Percentiles rank a stretch among this genome's conserved stretches.
Evolutionary conservation across 2,888 invertebrate species (phyloP).

Genomic region (Acrobasis suavella): DNA sequence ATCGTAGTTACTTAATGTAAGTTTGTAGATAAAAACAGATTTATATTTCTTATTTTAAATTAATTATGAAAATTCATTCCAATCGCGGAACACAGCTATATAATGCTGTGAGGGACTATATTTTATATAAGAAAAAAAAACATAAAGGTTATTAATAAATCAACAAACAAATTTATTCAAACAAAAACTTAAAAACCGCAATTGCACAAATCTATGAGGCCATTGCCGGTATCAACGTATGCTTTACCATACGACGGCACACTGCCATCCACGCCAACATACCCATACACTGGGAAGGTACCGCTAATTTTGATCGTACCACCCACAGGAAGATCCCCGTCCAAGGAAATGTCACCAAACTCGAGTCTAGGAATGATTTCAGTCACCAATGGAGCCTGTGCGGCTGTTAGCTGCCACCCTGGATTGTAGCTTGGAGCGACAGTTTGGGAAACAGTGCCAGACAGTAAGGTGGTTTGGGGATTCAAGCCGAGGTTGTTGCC

Average conservation of each 20-base stretch:
- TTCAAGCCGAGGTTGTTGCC: conserved; percentile 13
- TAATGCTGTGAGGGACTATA: too few species aligned
- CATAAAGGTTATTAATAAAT: conserved; percentile 21
- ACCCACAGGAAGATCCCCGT: conserved; percentile 62
- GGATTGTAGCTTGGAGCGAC: conserved; percentile 26
- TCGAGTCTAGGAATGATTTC: conserved; percentile 61
- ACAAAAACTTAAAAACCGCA: conserved; percentile 29
- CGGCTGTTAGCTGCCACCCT: conserved; percentile 39
- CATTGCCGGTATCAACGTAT: conserved; percentile 51
- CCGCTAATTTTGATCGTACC: conserved; percentile 65
- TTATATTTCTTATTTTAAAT: too few species aligned
- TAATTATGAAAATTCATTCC: too few species aligned
- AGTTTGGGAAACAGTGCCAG: conserved; percentile 27
- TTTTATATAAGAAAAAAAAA: conserved; percentile 20
- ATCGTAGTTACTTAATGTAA: too few species aligned
- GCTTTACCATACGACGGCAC: conserved; percentile 62
- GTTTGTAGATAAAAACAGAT: too few species aligned
- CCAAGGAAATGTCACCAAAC: conserved; percentile 59
- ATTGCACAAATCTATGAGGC: conserved; percentile 30
- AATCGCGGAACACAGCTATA: too few species aligned
- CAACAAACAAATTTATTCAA: conserved; percentile 27
- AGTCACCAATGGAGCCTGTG: conserved; percentile 55
- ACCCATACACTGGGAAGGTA: conserved; percentile 67
- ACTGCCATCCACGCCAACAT: conserved; percentile 58
- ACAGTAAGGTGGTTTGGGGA: conserved; percentile 27